Conservation (phyloP, 2,888 invertebrate genomes). For the Apoda limacodes region DNA sequence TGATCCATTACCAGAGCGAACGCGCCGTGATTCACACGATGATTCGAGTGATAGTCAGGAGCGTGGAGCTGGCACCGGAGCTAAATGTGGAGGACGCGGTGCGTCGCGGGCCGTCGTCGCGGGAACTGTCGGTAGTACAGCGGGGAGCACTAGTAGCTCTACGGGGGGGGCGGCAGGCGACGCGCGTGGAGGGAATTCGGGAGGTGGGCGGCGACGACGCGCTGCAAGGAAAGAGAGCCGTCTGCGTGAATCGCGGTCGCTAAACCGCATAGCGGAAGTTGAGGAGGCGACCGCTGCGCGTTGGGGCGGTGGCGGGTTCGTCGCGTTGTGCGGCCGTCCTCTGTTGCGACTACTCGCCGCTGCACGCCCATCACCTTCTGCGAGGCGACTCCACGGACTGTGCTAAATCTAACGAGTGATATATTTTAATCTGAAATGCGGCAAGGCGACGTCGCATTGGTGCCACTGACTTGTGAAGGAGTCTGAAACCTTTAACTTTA, state of each 20-base stretch:
- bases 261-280: conserved; percentile 88
- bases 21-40: conserved; percentile 84
- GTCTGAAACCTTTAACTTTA: no score
- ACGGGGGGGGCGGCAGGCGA: conserved; percentile 25
- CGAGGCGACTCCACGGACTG: conserved; percentile 54
- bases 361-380: conserved; percentile 51
- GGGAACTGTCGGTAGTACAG: conserved; percentile 66
- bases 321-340: conserved; percentile 56
- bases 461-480: conserved; percentile 1
- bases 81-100: conserved; percentile 40
- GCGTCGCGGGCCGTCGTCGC: conserved; percentile 22
- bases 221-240: conserved; percentile 57
- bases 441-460: conserved; percentile 4
- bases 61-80: conserved; percentile 75
- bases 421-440: conserved; percentile 7
- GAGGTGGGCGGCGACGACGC: conserved; percentile 42
- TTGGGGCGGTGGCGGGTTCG: conserved; percentile 47
- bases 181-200: conserved; percentile 72
- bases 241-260: conserved; percentile 84
- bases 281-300: conserved; percentile 75
- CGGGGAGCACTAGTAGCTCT: conserved; percentile 21
- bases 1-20: conserved; percentile 70
- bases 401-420: conserved; percentile 40
- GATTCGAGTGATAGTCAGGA: conserved; percentile 89
- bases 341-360: conserved; percentile 60